These are phyloP conservation scores for Microctonus aethiopoides DNA, from an alignment of 2,888 invertebrate species.

Conservation along the genomic window DNA sequence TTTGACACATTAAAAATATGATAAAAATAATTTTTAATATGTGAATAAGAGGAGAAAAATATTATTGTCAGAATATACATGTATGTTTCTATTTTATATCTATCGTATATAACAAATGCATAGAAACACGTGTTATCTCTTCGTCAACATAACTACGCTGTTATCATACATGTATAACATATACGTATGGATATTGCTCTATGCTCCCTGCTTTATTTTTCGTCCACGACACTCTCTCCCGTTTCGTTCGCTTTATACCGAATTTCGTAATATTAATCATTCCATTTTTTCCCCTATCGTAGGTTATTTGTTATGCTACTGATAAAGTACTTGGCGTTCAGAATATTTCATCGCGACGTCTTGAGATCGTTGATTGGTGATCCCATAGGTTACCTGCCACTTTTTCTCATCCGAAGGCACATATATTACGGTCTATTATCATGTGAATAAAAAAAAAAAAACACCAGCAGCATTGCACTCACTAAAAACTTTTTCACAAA, in stretches of 20 bases:
- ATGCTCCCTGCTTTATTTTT: background rate
- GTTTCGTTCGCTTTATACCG: background rate
- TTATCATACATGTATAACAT: background rate
- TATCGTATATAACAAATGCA: no score
- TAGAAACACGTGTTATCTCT: background rate
- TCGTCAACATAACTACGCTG: background rate
- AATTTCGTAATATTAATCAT: constrained; percentile 16
- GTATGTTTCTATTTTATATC: no score
- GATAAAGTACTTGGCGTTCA: constrained; percentile 13
- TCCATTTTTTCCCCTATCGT: constrained; percentile 17
- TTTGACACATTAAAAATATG: no score
- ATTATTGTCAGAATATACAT: no score
- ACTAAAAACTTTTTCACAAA: constrained; percentile 48
- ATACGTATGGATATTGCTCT: background rate
- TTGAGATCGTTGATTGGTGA: constrained; percentile 23
- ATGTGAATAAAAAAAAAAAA: constrained; percentile 37
- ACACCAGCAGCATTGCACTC: constrained; percentile 41
- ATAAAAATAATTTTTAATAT: no score
- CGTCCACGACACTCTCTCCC: background rate
- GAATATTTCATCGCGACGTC: constrained; percentile 21
- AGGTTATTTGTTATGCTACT: background rate
- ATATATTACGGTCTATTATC: constrained; percentile 53
- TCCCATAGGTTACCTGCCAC: constrained; percentile 20
- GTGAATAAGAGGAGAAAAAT: no score
- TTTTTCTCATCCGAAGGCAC: constrained; percentile 12